Base-by-base conservation (phyloP, 1,140 invertebrate species). In the Zaprionus tsacasi region DNA sequence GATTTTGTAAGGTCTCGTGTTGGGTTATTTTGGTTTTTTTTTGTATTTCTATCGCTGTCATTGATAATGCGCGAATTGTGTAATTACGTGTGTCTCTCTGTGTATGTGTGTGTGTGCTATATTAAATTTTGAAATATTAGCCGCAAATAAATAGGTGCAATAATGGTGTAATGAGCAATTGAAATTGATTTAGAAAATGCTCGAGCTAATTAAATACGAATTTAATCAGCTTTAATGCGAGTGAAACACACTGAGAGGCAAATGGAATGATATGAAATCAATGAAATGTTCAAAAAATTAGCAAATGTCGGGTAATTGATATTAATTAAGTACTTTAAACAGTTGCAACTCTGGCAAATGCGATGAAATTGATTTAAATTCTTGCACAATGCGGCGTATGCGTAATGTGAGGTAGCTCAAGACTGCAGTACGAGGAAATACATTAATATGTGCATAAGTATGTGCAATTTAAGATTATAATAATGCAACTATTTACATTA, bases 11-110 rank as follows among this genome's bases (percentile, higher is more conserved):
- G 58, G 57, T 63, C 33, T 60, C 27, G 27, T 59, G 17, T 48
- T 30, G 27, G 25, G n/a, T 54, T 52, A 60, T 52, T 55, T 35
- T 70, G 11, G 12, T 5, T 1, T 40, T 48, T 5, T 12, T 55
- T 55, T 43, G 21, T 65, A 33, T 48, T 60, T 57, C 45, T 30
- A 27, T 11, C 48, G 68, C 55, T 87, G 83, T 88, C 83, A 87
- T 88, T 87, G 83, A 87, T 87, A 87, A 87, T 87, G 85, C 76
- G 83, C 77, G 82, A 87, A 87, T 87, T 88, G 88, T 88, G 85
- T 87, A 87, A 87, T 83, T 83, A 88, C 70, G 81, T 65, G 85
- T 76, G 13, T 54, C 56, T 12, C 50, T 58, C 33, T 55, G 36
- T 25, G 11, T 25, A 27, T 27, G 11, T 6, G 25, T 50, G 21